Base-by-base conservation (phyloP, 2,797 vertebrate species). In the Leptoclinus maculatus region DNA sequence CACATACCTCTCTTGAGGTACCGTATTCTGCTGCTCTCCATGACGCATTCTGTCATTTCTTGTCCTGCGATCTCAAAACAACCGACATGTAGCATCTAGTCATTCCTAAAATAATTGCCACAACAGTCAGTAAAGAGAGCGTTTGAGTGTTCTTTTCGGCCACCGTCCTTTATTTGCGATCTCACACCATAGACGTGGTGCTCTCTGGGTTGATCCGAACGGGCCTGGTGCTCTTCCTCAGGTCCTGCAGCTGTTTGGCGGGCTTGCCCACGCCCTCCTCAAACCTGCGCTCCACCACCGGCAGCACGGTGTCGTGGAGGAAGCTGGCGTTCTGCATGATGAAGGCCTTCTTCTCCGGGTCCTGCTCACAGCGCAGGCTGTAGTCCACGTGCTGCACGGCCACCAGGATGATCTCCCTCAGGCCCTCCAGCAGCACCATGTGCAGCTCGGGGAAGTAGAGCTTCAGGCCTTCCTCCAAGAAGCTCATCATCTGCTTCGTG, bases 401-500 rank as follows among this genome's bases (percentile, higher is more conserved):
- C 67, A 98, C 98, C 83, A 99, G 93, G 82, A 99, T 97, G 85
- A 99, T 96, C 92, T 99, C 98, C 76, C 97, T 82, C 0, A 99
- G 95, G 88, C 98, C 97, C 94, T 99, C 98, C 91, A 99, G 83
- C 58, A 99, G 96, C 79, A 99, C 97, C 98, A 97, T 98, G 94
- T 99, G 98, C 83, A 99, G 94, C 92, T 99, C 98, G 0, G 98
- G 97, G 84, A 98, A 97, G 83, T 99, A 99, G 47, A 99, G 96
- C 91, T 98, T 98, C 84, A 99, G 93, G 0, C 98, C 98, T 76
- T 99, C 98, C 79, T 99, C 98, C 93, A 99, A 76, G 91, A 99
- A 99, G 84, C 94, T 96, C 97, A 99, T 97, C 88, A 97, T 96
- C 95, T 99, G 98, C 92, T 99, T 99, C n/a, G 97, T 99, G 92